A percentile compares a stretch with the other conserved stretches of the same genome.
Evolutionary conservation across 2,888 invertebrate genomes (phyloP).

Genomic region (Polydrusus cervinus): DNA sequence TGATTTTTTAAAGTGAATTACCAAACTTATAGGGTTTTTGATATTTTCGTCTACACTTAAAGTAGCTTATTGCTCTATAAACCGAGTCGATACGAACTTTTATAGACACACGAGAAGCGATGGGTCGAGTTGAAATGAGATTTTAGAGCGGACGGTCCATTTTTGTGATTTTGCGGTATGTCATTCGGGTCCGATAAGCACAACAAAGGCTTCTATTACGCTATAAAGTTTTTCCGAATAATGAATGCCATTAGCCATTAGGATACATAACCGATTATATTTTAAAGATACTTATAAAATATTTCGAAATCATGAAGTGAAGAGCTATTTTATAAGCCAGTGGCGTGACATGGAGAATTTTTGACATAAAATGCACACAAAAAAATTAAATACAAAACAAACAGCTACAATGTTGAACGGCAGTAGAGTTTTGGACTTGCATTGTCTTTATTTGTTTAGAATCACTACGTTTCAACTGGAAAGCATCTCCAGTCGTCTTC

Average conservation of each 20-base stretch:
- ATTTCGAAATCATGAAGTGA: not conserved
- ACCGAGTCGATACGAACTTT: constrained; percentile 26
- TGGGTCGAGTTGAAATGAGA: constrained; percentile 21
- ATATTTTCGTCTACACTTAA: constrained; percentile 24
- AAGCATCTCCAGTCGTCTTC: no score
- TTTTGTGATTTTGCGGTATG: constrained; percentile 15
- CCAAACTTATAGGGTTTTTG: constrained; percentile 9
- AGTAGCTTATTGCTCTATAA: constrained; percentile 26
- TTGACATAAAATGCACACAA: no score
- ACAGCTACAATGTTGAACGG: no score
- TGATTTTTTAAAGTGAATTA: constrained; percentile 15
- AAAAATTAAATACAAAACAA: no score
- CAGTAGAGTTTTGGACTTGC: no score
- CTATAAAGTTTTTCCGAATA: constrained; percentile 24
- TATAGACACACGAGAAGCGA: constrained; percentile 22
- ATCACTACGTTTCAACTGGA: no score
- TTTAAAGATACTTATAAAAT: constrained; percentile 1
- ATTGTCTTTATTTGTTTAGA: no score
- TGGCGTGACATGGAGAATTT: no score
- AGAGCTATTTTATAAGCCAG: not conserved
- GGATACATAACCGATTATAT: constrained; percentile 14
- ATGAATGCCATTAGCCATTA: constrained; percentile 1
- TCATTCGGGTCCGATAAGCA: constrained; percentile 23
- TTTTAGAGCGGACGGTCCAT: constrained; percentile 27
- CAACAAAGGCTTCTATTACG: constrained; percentile 24